phyloP scores from a whole-genome alignment of 2,888 invertebrate genomes.

The Griposia aprilina region DNA sequence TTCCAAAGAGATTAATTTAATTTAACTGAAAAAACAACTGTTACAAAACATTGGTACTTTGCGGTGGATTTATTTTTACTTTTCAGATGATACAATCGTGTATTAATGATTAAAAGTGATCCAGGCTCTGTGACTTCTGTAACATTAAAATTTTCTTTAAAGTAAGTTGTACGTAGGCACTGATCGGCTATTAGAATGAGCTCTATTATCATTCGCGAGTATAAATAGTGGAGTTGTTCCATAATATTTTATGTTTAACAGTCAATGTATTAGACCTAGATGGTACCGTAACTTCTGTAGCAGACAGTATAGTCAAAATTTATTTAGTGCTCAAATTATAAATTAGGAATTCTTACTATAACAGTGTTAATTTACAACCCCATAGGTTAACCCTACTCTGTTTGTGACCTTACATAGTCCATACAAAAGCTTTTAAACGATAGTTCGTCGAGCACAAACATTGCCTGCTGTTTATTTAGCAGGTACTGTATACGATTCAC shows the following conservation, averaged over 20 bases:
- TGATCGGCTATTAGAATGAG: conserved; percentile 1
- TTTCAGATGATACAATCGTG: background rate
- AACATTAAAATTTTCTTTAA: conserved; percentile 12
- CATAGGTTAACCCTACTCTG: too few relatives aligned
- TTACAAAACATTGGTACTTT: background rate
- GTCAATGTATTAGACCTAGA: background rate
- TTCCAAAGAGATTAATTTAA: conserved; percentile 5
- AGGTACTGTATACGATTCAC: background rate
- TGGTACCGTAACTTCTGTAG: background rate
- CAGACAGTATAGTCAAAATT: background rate
- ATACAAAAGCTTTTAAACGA: conserved; percentile 23
- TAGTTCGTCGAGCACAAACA: conserved; percentile 24
- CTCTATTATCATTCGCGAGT: conserved; percentile 8
- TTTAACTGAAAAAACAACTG: background rate
- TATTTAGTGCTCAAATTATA: conserved; percentile 2
- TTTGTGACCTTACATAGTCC: conserved; percentile 6
- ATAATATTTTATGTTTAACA: background rate
- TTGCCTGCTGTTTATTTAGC: conserved; percentile 19
- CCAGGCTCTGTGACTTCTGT: background rate
- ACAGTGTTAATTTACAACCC: conserved; percentile 8
- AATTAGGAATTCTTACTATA: background rate
- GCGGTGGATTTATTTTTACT: background rate
- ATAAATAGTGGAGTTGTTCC: background rate
- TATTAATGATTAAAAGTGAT: conserved; percentile 13
- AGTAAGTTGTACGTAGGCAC: conserved; percentile 8